Percentiles rank a stretch among this genome's conserved stretches.
Evolutionary conservation across 2,113 vertebrate genomes (phyloP).

Genomic region (Sceloporus undulatus): DNA sequence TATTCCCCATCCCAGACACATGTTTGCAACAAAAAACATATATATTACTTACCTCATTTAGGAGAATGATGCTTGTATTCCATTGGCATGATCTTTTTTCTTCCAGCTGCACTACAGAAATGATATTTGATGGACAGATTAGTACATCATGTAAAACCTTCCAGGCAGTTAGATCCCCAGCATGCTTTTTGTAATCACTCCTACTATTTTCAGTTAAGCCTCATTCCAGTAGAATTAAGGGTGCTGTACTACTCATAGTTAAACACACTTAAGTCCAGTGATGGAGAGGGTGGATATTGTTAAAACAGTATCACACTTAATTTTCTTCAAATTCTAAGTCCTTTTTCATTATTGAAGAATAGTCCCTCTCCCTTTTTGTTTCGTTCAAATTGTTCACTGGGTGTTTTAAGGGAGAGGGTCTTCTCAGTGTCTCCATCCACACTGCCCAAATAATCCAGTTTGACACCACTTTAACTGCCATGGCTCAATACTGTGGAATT

Average conservation of each 20-base stretch:
- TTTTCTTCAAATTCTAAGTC: background rate
- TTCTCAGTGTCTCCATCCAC: too few relatives aligned
- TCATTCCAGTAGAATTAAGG: constrained; percentile 29
- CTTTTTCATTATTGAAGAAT: background rate
- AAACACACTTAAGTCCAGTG: background rate
- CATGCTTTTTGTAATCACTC: background rate
- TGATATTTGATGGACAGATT: constrained; percentile 58
- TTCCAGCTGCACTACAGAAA: constrained; percentile 48
- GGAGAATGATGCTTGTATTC: constrained; percentile 35
- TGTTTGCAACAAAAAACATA: constrained; percentile 31
- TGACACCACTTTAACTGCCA: too few relatives aligned
- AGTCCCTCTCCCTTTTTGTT: background rate
- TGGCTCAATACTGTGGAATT: too few relatives aligned
- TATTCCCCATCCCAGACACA: constrained; percentile 58
- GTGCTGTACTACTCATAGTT: background rate
- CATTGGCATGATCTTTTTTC: constrained; percentile 44
- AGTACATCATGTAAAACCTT: constrained; percentile 5
- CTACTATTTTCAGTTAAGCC: constrained; percentile 29
- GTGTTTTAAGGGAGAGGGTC: too few relatives aligned
- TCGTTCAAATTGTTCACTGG: background rate
- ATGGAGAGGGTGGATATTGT: constrained; percentile 10
- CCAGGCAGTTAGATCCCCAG: background rate
- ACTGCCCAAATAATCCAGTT: too few relatives aligned
- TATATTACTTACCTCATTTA: constrained; percentile 39
- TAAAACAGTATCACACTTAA: background rate